Evolutionary conservation across 2,888 invertebrate species (phyloP).

Genomic region (Oscheius sp.): DNA sequence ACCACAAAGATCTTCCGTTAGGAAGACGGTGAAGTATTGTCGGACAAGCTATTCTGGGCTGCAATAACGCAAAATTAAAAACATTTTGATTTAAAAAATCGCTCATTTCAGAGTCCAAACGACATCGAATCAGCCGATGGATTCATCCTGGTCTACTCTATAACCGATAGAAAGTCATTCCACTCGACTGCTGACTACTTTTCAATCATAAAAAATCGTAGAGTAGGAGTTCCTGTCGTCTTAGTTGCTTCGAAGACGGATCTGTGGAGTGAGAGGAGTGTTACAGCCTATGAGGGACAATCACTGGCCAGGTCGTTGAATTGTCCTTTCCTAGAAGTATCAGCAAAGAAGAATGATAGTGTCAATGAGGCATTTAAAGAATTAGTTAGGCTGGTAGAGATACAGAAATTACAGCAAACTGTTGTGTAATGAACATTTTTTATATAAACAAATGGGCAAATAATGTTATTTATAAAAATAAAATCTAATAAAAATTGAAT

Average conservation of each 20-base stretch:
- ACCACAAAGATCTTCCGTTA: no score
- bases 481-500: no score
- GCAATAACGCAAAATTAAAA: no score
- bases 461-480: no score
- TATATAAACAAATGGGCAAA: no score
- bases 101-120: constrained; percentile 19
- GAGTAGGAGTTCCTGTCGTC: constrained; percentile 41
- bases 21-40: no score
- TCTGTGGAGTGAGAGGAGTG: constrained; percentile 36
- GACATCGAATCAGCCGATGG: constrained; percentile 39
- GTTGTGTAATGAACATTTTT: not conserved
- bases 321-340: constrained; percentile 48
- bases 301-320: constrained; percentile 34
- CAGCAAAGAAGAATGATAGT: constrained; percentile 45
- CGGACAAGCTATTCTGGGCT: no score
- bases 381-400: constrained; percentile 1
- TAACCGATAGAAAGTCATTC: constrained; percentile 44
- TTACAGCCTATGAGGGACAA: constrained; percentile 42
- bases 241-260: constrained; percentile 46
- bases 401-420: not conserved
- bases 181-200: constrained; percentile 7
- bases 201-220: not conserved
- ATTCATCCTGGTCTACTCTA: constrained; percentile 45
- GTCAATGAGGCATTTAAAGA: constrained; percentile 38
- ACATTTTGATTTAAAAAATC: no score